phyloP scores from a whole-genome alignment of 2,113 vertebrate species.

The Crypturellus undulatus region DNA sequence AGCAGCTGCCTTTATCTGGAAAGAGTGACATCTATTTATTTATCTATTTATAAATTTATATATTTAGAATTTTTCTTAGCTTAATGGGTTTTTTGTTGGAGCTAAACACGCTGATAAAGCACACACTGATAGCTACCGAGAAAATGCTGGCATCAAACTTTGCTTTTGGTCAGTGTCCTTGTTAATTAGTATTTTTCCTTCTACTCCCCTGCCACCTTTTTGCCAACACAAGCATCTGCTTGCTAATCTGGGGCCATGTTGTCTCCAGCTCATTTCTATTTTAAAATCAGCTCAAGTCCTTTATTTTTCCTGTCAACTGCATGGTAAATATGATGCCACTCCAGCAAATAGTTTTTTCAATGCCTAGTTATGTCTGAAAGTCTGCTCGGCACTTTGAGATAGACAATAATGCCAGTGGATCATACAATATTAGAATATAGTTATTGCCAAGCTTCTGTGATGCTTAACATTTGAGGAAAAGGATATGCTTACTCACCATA shows the following conservation, averaged over 20 bases:
- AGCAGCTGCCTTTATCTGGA: background rate
- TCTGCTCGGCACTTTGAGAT: background rate
- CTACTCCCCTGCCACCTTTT: background rate
- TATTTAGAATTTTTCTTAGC: background rate
- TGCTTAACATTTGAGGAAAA: conserved; percentile 3
- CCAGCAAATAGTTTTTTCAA: background rate
- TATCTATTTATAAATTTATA: too few species aligned
- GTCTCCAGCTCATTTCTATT: background rate
- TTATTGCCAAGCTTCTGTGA: conserved; percentile 4
- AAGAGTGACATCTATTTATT: background rate
- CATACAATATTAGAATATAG: background rate
- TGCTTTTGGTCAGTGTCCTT: background rate
- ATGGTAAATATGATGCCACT: background rate
- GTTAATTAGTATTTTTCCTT: background rate
- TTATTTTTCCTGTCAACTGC: background rate
- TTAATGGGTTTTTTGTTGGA: background rate
- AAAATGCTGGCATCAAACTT: background rate
- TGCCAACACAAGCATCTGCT: background rate
- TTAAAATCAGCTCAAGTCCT: background rate
- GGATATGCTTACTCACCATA: conserved; percentile 87
- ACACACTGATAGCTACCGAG: background rate
- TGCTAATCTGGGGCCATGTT: background rate
- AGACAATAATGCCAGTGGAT: background rate
- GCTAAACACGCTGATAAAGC: background rate
- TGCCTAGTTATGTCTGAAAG: background rate